Base-by-base conservation (phyloP, 2,797 vertebrate species). In the Sebastiscus albofasciatus region DNA sequence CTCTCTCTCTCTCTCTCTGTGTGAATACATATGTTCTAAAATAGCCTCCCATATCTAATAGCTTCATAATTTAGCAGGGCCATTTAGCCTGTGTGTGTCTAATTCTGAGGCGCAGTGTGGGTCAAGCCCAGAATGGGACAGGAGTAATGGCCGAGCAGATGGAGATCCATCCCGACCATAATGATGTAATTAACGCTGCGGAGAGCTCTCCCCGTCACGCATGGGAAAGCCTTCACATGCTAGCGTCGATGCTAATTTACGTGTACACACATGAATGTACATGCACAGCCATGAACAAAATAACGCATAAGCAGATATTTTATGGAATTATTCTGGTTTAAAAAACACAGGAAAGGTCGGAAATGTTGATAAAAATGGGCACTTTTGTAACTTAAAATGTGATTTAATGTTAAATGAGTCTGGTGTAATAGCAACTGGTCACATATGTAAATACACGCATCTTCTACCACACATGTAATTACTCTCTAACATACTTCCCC, bases 131-230 rank as follows among this genome's bases (percentile, higher is more conserved):
- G 89, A 93, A 93, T 84, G 90, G 90, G 88, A 87, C 91, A 82
- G 90, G 83, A 94, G 92, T 94, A 94, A 95, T 94, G 91, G 92
- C 87, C 79, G 62, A 88, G 86, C 94, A 95, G 94, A 96, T 93
- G 94, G 94, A 95, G 94, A 95, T 94, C 92, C 92, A 94, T 94
- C 94, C 89, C 58, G 67, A 82, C 91, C 88, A 80, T 96, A 96
- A 96, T 94, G 94, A 94, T 93, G 92, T 94, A 93, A 96, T 96
- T 96, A 96, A 94, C 88, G 58, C 89, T 64, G 85, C 29, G 22
- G 85, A 92, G 92, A 93, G 89, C 84, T 81, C 76, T 87, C 85
- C 85, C 62, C 62, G 72, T 79, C 92, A 89, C 62, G 89, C 79
- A 88, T 60, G 88, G 93, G 91, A 84, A 94, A 93, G 88, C 86